Evolutionary conservation across 2,888 invertebrate genomes (phyloP), one percentile per base, ranked within the genome.

Genomic region (Gasteruption jaculator): DNA sequence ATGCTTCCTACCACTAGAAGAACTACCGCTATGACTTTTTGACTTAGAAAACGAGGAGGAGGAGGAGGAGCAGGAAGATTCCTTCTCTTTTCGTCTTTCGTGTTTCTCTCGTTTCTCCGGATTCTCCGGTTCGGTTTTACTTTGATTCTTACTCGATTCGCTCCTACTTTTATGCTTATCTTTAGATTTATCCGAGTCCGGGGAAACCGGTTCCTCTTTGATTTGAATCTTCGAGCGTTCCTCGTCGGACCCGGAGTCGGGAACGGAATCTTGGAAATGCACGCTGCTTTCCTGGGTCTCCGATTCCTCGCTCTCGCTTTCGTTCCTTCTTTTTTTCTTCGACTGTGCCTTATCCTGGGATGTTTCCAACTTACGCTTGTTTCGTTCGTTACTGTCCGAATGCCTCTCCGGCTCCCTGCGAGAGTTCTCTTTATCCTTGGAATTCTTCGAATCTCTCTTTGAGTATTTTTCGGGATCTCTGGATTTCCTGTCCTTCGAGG

Each of bases 1-100:
- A 14, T 46, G 49, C 50, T 59, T 52, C 43, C 61, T 64, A 53
- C 48, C 58, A 45, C 55, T 60, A 52, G 57, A 60, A 48, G 63
- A 63, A 61, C 60, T 61, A 38, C 52, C n/a, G n/a, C n/a, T 46
- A 33, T 56, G 56, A 46, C 42, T 52, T 46, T 55, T 59, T 31
- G 52, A 57, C 43, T 59, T 62, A 8, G 53, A n/a, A n/a, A n/a
- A n/a, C n/a, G n/a, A n/a, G n/a, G n/a, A n/a, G n/a, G n/a, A n/a
- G n/a, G n/a, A n/a, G n/a, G n/a, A n/a, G n/a, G n/a, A n/a, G n/a
- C n/a, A n/a, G n/a, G n/a, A 56, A 29, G 50, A 50, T 41, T 64
- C 61, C 37, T 58, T 63, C 35, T 43, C 15, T n/a, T 29, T 46
- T 31, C 14, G 26, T 12, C 8, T 26, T 26, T 49, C 46, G 14